Evolutionary conservation across 2,113 vertebrate genomes (phyloP).

Genomic region (Macquaria australasica): DNA sequence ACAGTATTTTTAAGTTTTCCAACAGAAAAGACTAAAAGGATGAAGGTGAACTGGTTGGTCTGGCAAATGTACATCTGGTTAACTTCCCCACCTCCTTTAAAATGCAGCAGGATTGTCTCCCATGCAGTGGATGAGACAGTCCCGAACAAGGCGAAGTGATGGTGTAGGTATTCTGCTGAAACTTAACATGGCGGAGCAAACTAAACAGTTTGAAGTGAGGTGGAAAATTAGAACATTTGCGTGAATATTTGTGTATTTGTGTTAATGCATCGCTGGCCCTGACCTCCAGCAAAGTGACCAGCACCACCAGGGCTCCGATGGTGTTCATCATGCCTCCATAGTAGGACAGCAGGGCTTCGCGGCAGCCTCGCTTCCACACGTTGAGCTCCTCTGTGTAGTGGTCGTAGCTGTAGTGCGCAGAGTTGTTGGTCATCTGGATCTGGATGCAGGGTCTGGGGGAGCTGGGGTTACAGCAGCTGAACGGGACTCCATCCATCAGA

Average conservation of each 20-base stretch:
- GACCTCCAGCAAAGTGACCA: constrained; percentile 93
- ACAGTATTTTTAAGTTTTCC: background rate
- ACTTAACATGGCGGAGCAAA: background rate
- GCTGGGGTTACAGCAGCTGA: constrained; percentile 98
- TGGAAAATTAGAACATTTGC: background rate
- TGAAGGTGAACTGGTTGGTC: background rate
- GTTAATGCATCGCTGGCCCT: constrained; percentile 43
- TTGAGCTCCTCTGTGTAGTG: constrained; percentile 97
- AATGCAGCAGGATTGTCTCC: background rate
- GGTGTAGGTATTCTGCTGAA: background rate
- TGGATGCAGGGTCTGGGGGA: constrained; percentile 98
- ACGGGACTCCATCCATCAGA: constrained; percentile 95
- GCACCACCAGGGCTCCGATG: constrained; percentile 86
- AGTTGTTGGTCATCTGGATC: constrained; percentile 95
- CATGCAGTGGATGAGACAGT: background rate
- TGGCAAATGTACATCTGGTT: background rate
- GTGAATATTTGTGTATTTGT: background rate
- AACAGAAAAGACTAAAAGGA: background rate
- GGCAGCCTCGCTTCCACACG: constrained; percentile 92
- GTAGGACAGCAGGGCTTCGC: constrained; percentile 91
- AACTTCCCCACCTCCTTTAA: background rate
- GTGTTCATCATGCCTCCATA: constrained; percentile 94
- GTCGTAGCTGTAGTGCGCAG: constrained; percentile 98
- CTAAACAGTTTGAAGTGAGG: background rate
- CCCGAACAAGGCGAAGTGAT: background rate